Evolutionary conservation across 2,113 vertebrate genomes (phyloP).

Genomic region (Capreolus pygargus): DNA sequence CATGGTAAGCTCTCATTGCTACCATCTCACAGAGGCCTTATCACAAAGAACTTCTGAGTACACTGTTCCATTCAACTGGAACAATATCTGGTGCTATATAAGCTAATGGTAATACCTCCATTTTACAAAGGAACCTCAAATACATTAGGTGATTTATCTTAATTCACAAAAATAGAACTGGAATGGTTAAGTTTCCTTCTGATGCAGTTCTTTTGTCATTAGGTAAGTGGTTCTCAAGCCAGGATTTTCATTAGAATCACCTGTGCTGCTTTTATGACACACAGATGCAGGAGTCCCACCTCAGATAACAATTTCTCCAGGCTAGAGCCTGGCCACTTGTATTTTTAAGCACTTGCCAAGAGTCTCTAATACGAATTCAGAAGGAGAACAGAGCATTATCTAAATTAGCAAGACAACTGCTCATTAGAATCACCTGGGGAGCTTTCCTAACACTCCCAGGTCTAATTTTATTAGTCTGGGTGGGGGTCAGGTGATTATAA

Average conservation of each 20-base stretch:
- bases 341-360: background rate
- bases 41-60: background rate
- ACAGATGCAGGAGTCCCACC: background rate
- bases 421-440: background rate
- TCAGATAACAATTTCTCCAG: background rate
- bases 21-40: background rate
- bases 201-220: background rate
- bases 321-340: background rate
- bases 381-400: background rate
- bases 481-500: background rate
- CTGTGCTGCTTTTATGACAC: background rate
- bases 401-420: background rate
- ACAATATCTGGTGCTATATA: background rate
- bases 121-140: background rate
- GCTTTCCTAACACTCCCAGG: background rate
- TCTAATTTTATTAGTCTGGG: background rate
- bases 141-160: background rate
- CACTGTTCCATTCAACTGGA: background rate
- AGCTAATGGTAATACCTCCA: background rate
- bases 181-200: background rate
- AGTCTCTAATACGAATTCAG: background rate
- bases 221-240: background rate
- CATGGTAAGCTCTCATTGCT: background rate
- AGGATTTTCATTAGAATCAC: background rate
- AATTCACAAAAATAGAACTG: background rate